Conservation (phyloP, 2,797 vertebrate genomes). For the Luscinia luscinia region DNA sequence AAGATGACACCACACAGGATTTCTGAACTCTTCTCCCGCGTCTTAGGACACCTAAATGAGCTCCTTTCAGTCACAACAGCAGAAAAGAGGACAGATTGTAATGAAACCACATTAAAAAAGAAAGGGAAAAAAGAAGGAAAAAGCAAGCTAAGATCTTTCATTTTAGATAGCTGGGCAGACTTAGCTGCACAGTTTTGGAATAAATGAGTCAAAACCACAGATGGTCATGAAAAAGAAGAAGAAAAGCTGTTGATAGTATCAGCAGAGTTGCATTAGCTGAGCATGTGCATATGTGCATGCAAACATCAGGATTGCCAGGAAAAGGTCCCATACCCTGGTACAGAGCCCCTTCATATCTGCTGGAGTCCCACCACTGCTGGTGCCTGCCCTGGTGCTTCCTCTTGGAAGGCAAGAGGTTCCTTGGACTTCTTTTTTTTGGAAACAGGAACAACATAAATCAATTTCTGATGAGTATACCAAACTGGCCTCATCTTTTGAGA, state of each 20-base stretch:
- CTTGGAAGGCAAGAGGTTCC: neutral
- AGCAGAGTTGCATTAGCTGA: neutral
- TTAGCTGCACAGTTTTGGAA: neutral
- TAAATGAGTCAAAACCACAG: conserved; percentile 10
- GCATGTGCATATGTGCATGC: neutral
- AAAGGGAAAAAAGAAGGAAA: neutral
- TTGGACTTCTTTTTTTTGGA: neutral
- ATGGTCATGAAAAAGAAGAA: conserved; percentile 23
- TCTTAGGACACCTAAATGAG: neutral
- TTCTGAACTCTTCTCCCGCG: neutral
- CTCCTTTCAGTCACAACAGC: neutral
- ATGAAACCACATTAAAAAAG: neutral
- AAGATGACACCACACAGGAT: neutral
- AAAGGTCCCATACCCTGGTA: neutral
- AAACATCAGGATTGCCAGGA: neutral
- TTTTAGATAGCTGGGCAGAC: neutral
- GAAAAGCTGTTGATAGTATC: conserved; percentile 3
- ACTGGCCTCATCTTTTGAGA: neutral
- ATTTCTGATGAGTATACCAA: neutral
- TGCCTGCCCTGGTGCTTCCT: neutral
- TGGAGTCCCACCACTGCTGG: neutral
- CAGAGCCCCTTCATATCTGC: neutral
- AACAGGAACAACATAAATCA: neutral
- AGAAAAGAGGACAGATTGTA: neutral
- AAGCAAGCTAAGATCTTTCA: neutral